Evolutionary conservation across 2,113 vertebrate genomes (phyloP), one percentile per base, ranked within the genome.

Genomic region (Protomyctophum bolini): DNA sequence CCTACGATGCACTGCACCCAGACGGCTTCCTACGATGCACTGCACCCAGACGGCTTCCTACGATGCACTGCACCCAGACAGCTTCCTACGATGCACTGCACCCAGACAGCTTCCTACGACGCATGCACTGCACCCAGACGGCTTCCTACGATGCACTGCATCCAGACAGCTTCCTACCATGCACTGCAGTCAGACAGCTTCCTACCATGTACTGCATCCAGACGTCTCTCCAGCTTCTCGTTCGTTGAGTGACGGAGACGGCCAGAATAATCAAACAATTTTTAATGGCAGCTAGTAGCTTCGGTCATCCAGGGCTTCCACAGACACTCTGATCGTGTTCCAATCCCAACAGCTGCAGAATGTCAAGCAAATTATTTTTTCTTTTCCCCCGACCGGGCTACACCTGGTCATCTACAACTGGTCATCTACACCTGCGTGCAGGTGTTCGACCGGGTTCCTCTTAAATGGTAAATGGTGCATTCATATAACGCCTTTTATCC

Each of bases 221-320:
- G 75, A 84, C 81, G 74, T 21, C 84, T 80, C 89, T 89, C 83
- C 82, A 85, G 86, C 86, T 88, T 80, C 64, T 69, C 56, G 60
- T 21, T 67, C 65, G 58, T 47, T 75, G 54, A 41, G 33, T 41
- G 33, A 63, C 76, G 21, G 21, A 21, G 21, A 72, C 83, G 74
- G 84, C 83, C 83, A 82, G 80, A 80, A 81, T 75, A 82, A 70
- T 75, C 77, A 79, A 83, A 71, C 68, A 82, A 66, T 90, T 21
- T 83, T 87, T 87, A 82, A 88, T 84, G 93, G 93, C 93, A 93
- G 92, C 93, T 93, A 93, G 86, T 89, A 90, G 91, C 92, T 88
- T 92, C 33, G 86, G 86, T 93, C 92, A 92, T 87, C 86, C 93
- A 92, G 93, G 89, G 93, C 92, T 94, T 93, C 93, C 93, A 93